These are phyloP conservation scores for Tiliqua scincoides DNA, from an alignment of 2,113 vertebrate genomes.

Conservation along the genomic window DNA sequence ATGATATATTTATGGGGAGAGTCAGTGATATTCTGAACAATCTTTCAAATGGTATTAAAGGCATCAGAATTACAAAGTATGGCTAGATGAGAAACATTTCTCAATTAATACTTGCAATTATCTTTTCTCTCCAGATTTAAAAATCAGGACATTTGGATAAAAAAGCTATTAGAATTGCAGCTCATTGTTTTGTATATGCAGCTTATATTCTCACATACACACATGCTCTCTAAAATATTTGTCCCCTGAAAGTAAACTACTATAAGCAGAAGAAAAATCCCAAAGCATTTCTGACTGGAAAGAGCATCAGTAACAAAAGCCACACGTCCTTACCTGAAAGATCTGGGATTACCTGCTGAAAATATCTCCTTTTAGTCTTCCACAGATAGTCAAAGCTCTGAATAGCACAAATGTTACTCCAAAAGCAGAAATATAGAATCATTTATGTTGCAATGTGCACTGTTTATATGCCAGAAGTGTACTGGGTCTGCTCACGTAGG, in stretches of 20 bases:
- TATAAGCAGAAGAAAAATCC: constrained; percentile 38
- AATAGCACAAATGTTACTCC: constrained; percentile 67
- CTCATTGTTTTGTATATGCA: constrained; percentile 55
- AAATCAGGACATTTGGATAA: constrained; percentile 65
- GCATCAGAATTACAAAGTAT: constrained; percentile 36
- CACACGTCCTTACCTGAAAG: constrained; percentile 80
- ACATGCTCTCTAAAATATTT: constrained; percentile 22
- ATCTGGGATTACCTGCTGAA: constrained; percentile 72
- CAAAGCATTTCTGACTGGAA: constrained; percentile 56
- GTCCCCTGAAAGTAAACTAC: constrained; percentile 71
- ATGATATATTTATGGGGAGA: background rate
- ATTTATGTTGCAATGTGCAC: constrained; percentile 70
- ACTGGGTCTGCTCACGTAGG: constrained; percentile 78
- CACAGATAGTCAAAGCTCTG: constrained; percentile 61
- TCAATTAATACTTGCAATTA: constrained; percentile 47
- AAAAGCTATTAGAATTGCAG: constrained; percentile 57
- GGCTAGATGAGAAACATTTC: constrained; percentile 42
- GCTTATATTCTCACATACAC: constrained; percentile 40
- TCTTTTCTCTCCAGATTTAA: constrained; percentile 43
- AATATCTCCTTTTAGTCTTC: constrained; percentile 59
- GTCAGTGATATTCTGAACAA: constrained; percentile 22
- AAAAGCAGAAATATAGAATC: constrained; percentile 58
- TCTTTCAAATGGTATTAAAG: constrained; percentile 51
- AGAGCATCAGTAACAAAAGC: constrained; percentile 63
- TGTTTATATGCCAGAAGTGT: constrained; percentile 76